Conservation (phyloP, 2,797 vertebrate genomes). For the Parauchenoglanis punctatus region DNA sequence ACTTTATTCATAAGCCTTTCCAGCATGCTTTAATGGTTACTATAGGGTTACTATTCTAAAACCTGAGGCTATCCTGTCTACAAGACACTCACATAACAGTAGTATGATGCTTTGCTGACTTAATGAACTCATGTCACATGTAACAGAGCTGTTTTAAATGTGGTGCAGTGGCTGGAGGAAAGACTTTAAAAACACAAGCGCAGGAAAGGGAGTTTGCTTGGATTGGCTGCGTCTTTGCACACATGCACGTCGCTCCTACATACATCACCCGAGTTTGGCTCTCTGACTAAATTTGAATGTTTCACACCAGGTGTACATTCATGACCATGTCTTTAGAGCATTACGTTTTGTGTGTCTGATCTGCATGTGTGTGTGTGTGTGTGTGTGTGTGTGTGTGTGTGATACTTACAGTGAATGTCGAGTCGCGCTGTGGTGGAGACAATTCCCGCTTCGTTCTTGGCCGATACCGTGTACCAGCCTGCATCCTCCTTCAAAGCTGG, state of each 20-base stretch:
- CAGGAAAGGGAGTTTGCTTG: conserved; percentile 34
- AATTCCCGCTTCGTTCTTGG: conserved; percentile 97
- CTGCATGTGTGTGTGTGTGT: background rate
- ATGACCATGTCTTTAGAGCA: background rate
- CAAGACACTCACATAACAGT: background rate
- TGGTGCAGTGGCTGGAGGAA: conserved; percentile 11
- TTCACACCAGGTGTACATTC: background rate
- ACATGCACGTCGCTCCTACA: background rate
- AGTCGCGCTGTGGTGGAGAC: conserved; percentile 94
- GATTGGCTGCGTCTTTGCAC: conserved; percentile 6
- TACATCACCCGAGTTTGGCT: background rate
- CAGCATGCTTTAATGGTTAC: background rate
- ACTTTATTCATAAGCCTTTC: background rate
- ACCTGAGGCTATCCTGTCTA: background rate
- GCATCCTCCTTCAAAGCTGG: conserved; percentile 94
- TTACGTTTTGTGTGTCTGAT: background rate
- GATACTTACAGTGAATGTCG: conserved; percentile 86
- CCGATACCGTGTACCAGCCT: conserved; percentile 96
- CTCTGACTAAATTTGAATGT: background rate
- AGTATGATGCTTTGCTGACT: background rate
- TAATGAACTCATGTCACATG: background rate
- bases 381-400: background rate
- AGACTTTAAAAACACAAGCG: background rate
- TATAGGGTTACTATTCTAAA: background rate
- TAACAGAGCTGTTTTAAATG: conserved; percentile 35